Evolutionary conservation across 1,140 invertebrate species (phyloP).

Genomic region (Drosophila pruinosa): DNA sequence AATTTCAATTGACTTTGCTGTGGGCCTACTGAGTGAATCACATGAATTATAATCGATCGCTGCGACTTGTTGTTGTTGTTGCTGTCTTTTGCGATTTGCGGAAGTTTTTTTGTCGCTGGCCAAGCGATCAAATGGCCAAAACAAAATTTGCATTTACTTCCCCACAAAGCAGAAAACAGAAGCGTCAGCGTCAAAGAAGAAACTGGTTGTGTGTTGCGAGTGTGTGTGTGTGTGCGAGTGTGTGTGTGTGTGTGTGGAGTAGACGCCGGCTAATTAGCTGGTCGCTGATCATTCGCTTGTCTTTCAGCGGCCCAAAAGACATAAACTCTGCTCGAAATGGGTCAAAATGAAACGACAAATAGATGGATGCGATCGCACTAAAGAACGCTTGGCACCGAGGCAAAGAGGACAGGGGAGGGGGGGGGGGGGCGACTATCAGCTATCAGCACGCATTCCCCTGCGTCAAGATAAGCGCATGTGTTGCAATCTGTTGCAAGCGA

Average conservation of each 20-base stretch:
- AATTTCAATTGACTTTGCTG: neutral
- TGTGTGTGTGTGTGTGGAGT: neutral
- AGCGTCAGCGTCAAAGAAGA: conserved; percentile 14
- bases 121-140: conserved; percentile 53
- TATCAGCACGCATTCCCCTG: conserved; percentile 8
- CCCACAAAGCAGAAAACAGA: conserved; percentile 19
- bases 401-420: no score
- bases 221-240: neutral
- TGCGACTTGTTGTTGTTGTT: neutral
- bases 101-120: conserved; percentile 52
- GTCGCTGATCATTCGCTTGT: conserved; percentile 1
- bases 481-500: conserved; percentile 36
- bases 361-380: neutral
- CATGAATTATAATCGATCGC: neutral
- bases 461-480: conserved; percentile 30
- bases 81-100: conserved; percentile 40
- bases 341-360: conserved; percentile 26
- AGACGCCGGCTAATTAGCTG: conserved; percentile 23
- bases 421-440: neutral
- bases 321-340: conserved; percentile 35
- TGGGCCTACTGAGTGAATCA: neutral
- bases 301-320: neutral
- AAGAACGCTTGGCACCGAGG: no score
- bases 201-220: conserved; percentile 6
- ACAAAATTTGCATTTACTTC: conserved; percentile 74